Evolutionary conservation across 1,140 invertebrate species (phyloP).

Genomic region (Charaxes varanes): DNA sequence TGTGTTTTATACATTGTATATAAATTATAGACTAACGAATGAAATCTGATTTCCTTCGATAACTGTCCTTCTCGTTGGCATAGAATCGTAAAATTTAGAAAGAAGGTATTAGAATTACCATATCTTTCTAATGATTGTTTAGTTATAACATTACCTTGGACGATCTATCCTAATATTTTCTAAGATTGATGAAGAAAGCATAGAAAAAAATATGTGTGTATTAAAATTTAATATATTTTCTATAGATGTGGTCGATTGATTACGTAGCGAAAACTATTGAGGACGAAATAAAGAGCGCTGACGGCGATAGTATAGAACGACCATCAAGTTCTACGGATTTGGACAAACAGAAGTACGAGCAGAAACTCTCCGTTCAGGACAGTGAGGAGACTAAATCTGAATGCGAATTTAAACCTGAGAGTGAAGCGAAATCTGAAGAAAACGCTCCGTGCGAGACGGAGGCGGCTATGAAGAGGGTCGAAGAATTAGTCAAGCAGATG

Average conservation of each 20-base stretch:
- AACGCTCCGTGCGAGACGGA: slow-evolving; percentile 37
- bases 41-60: too few species aligned
- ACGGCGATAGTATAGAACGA: slow-evolving; percentile 54
- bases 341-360: slow-evolving; percentile 47
- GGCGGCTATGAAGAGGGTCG: slow-evolving; percentile 72
- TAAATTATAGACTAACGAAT: too few species aligned
- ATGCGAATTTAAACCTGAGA: slow-evolving; percentile 24
- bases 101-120: too few species aligned
- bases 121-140: too few species aligned
- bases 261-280: slow-evolving; percentile 90
- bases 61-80: too few species aligned
- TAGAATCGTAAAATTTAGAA: too few species aligned
- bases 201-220: too few species aligned
- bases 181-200: too few species aligned
- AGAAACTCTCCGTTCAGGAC: slow-evolving; percentile 30
- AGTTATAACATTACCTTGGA: too few species aligned
- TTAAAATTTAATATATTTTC: background rate
- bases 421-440: slow-evolving; percentile 34
- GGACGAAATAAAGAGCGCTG: slow-evolving; percentile 38
- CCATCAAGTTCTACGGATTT: slow-evolving; percentile 55
- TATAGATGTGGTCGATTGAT: slow-evolving; percentile 96
- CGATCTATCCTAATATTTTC: too few species aligned
- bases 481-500: slow-evolving; percentile 87
- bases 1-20: too few species aligned
- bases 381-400: slow-evolving; percentile 36